Evolutionary conservation across 2,113 vertebrate species (phyloP), one percentile per base, ranked within the genome.

Genomic region (Mobula hypostoma): DNA sequence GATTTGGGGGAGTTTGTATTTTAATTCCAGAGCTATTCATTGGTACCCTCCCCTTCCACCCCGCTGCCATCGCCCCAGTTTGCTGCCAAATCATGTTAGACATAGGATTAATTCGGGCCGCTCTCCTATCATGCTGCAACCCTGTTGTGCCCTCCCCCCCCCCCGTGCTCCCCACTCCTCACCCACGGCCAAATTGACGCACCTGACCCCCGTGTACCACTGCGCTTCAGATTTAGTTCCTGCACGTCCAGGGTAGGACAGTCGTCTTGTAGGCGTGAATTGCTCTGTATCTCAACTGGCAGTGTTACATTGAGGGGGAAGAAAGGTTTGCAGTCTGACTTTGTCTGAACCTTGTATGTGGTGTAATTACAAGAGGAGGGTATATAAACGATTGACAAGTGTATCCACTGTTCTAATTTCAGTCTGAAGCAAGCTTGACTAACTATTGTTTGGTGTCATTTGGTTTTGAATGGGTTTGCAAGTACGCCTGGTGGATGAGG

Each of bases 41-140:
- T 63, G 14, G 27, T 32, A 66, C 63, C 6, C 14, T 17, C 58
- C 24, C 58, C 24, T n/a, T n/a, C 76, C 76, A 12, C 29, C 29
- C 48, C 11, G 11, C 58, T 27, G 27, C 61, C 58, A 1, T 7
- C 29, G 5, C 5, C 14, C 21, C 61, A 63, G 29, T 32, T 61
- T 66, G 85, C 85, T 88, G 85, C 61, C 85, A 88, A 72, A 88
- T 88, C 85, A 66, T 66, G 85, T 88, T 88, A 66, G 61, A 66
- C n/a, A 29, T n/a, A 15, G 61, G 85, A 88, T 63, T 87, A 61
- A 87, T 56, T 63, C 58, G 5, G 85, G 85, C 85, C 61, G 17
- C 85, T 88, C 32, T n/a, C 85, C 14, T 1, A 14, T 29, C 9
- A n/a, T 15, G 7, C 1, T 15, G 11, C 58, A 88, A 12, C 29